Evolutionary conservation across 2,888 invertebrate species (phyloP).

Genomic region (Euclidia mi): DNA sequence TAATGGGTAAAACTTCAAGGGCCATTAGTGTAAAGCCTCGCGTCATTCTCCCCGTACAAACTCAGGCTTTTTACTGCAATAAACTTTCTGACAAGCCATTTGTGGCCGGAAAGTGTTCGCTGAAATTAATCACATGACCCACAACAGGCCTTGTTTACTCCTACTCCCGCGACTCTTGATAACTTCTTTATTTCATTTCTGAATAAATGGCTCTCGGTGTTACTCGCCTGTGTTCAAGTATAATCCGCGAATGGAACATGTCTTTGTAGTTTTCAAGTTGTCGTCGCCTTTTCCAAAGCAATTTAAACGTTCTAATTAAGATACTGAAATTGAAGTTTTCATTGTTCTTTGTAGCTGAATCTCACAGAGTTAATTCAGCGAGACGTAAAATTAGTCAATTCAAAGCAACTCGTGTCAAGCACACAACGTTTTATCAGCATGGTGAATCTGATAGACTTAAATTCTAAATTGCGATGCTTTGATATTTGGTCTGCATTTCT

Average conservation of each 20-base stretch:
- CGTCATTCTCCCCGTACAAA: constrained; percentile 81
- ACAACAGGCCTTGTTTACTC: constrained; percentile 73
- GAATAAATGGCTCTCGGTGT: constrained; percentile 59
- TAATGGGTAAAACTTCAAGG: constrained; percentile 79
- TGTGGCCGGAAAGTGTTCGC: constrained; percentile 82
- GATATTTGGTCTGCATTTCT: constrained; percentile 60
- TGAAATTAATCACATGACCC: constrained; percentile 83
- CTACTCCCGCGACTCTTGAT: constrained; percentile 67
- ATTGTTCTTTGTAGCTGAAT: constrained; percentile 75
- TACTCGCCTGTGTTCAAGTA: constrained; percentile 47
- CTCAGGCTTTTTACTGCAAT: constrained; percentile 85
- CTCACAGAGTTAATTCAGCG: constrained; percentile 72
- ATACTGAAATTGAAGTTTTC: constrained; percentile 74
- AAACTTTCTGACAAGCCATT: constrained; percentile 87
- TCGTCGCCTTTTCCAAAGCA: constrained; percentile 50
- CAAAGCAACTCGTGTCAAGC: constrained; percentile 76
- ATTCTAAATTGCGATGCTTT: constrained; percentile 58
- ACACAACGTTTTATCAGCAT: constrained; percentile 64
- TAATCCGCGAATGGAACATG: constrained; percentile 37
- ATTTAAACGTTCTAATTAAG: constrained; percentile 74
- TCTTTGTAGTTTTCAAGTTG: constrained; percentile 59
- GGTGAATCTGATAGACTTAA: constrained; percentile 62
- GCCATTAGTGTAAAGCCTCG: constrained; percentile 82
- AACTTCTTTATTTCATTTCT: constrained; percentile 74
- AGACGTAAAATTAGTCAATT: constrained; percentile 79